Base-by-base conservation (phyloP, 2,888 invertebrate genomes). In the Tuta absoluta region DNA sequence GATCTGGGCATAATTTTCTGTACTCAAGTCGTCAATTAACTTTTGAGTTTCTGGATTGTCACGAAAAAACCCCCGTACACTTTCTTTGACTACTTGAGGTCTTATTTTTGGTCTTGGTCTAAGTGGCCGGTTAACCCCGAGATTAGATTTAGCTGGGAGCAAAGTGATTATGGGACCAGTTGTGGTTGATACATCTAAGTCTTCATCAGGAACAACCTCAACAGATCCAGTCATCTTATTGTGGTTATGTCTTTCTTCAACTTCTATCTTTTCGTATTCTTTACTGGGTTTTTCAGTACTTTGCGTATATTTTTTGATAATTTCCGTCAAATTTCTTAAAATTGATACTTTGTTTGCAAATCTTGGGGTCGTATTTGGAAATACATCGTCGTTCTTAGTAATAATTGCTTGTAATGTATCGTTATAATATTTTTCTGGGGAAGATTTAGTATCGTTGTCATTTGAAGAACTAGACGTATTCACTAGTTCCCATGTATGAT, bases 101-200 rank as follows among this genome's bases (percentile, higher is more conserved):
- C 83, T 85, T 53, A 85, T 77, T 74, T 89, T 92, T 0, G 95
- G 94, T 49, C 94, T 87, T 0, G 95, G 95, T 72, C 95, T 87
- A 56, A 96, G 86, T 0, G 95, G 95, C 68, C 95, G 89, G 65
- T 94, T 94, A 5, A 96, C 93, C 0, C 96, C 96, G 0, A 95
- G 93, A 82, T 96, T 96, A 0, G 96, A 96, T 76, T 96, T 95
- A 0, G 94, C 96, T 0, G 96, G 96, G 65, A 96, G 87, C 51
- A 96, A 82, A 0, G 96, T 96, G 19, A 92, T 88, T 14, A 91
- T 81, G 67, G 76, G 80, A 17, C 85, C 72, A 19, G 91, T 89
- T 45, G 90, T 90, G n/a, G 80, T 78, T 65, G 87, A 19, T 24
- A 49, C 33, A 48, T 48, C 87, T 65, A 87, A 65, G 67, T 87